These are phyloP conservation scores for Argopecten irradians DNA, from an alignment of 1,140 invertebrate genomes.

Conservation along the genomic window DNA sequence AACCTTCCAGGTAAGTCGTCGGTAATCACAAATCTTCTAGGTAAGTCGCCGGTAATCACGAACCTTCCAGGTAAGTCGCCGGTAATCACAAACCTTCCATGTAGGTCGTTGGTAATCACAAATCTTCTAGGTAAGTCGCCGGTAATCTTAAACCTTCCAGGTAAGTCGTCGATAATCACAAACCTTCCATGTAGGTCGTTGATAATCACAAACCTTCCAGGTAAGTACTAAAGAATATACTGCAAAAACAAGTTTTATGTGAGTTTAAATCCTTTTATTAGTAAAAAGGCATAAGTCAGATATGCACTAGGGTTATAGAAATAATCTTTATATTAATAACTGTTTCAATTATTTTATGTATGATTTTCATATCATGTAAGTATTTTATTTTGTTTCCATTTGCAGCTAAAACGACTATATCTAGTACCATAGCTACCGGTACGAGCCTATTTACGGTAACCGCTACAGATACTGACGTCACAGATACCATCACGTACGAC, in stretches of 20 bases:
- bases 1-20: too few relatives aligned
- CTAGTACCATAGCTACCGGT: constrained; percentile 22
- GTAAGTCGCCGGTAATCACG: too few relatives aligned
- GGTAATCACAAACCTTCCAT: too few relatives aligned
- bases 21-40: too few relatives aligned
- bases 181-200: too few relatives aligned
- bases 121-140: neutral
- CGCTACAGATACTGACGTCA: neutral
- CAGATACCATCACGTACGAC: constrained; percentile 27
- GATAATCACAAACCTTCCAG: too few relatives aligned
- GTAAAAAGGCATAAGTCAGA: neutral
- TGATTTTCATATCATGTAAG: too few relatives aligned
- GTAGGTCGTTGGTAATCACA: neutral
- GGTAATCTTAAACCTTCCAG: too few relatives aligned
- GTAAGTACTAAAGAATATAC: neutral
- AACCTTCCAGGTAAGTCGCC: too few relatives aligned
- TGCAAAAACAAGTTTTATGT: neutral
- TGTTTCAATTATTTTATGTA: too few relatives aligned
- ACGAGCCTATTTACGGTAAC: constrained; percentile 40
- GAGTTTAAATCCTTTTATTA: neutral
- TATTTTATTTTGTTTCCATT: neutral
- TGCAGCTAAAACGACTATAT: constrained; percentile 16
- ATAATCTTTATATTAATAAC: too few relatives aligned
- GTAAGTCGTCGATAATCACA: too few relatives aligned
- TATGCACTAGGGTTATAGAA: neutral